Evolutionary conservation across 1,140 invertebrate genomes (phyloP).

Genomic region (Orius insidiosus): DNA sequence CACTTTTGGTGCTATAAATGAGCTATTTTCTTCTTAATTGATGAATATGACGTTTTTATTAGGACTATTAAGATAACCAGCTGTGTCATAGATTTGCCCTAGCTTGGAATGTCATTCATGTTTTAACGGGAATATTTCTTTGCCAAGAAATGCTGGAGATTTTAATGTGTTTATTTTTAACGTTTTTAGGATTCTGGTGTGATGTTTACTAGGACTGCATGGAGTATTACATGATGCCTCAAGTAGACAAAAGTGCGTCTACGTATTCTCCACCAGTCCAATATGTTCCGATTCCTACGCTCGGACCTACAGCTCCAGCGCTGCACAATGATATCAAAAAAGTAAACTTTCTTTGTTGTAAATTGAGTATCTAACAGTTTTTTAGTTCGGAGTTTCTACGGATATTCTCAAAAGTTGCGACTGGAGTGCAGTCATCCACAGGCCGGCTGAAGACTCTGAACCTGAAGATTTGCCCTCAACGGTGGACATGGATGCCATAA

Average conservation of each 20-base stretch:
- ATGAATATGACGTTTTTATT: no score
- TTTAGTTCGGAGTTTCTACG: conserved; percentile 11
- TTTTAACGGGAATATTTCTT: no score
- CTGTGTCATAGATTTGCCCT: no score
- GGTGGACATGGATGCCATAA: conserved; percentile 30
- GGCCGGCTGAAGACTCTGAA: conserved; percentile 27
- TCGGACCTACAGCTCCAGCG: neutral
- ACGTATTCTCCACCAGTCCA: conserved; percentile 16
- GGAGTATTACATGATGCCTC: conserved; percentile 22
- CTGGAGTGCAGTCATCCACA: conserved; percentile 26
- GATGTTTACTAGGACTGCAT: conserved; percentile 18
- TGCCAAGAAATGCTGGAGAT: no score
- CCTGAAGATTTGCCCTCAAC: conserved; percentile 28
- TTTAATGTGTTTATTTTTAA: no score
- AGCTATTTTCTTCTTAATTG: no score
- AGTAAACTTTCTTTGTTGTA: conserved; percentile 3
- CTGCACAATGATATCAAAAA: conserved; percentile 14
- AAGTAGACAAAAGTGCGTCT: conserved; percentile 20
- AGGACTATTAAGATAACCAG: no score
- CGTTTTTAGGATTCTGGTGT: conserved; percentile 19
- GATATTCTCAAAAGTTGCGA: conserved; percentile 23
- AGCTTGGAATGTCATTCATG: no score
- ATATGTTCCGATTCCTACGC: conserved; percentile 9
- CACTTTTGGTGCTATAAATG: no score
- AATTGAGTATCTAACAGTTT: neutral